Base-by-base conservation (phyloP, 2,113 vertebrate genomes). In the Fukomys damarensis region DNA sequence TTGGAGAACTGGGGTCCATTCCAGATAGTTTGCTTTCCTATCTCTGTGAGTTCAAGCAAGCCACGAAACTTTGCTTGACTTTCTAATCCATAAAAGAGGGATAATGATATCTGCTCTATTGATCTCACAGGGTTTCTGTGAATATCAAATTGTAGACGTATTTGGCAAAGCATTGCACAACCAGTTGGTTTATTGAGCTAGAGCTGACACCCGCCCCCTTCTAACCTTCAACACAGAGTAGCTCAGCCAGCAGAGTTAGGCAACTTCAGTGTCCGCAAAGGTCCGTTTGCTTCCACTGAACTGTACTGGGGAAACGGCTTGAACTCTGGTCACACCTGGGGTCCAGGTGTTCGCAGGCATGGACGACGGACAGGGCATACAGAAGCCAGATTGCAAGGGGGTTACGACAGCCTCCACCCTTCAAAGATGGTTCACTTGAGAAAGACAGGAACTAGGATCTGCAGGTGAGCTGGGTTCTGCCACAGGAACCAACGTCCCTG, bases 51-150 rank as follows among this genome's bases (percentile, higher is more conserved):
- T 38, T 74, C 54, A 58, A 85, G 63, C 54, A 81, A 81, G 59
- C 76, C 63, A 52, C 80, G 72, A 80, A 88, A 66, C n/a, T 61
- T 91, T 80, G 79, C 43, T 86, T 80, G 82, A 41, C 35, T 94
- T 93, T 41, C 30, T 59, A 85, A 86, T 72, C 26, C 7, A 66
- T 82, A 84, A 92, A 28, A 41, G 14, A 24, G 52, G 63, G 35
- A 86, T 61, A 81, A 83, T 58, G 70, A 3, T 56, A 22, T 91
- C 49, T 66, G 24, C 8, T 84, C 38, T 90, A 28, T 30, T 17
- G 52, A 28, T 54, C 41, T 65, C n/a, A 32, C 12, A 82, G 86
- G 68, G 30, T 9, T 84, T 91, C 52, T 11, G 35, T 85, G 58
- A 70, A 22, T 83, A 84, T 59, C 59, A 70, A 13, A 68, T 38